These are phyloP conservation scores for Lates calcarifer DNA, from an alignment of 2,113 vertebrate genomes.

Conservation along the genomic window DNA sequence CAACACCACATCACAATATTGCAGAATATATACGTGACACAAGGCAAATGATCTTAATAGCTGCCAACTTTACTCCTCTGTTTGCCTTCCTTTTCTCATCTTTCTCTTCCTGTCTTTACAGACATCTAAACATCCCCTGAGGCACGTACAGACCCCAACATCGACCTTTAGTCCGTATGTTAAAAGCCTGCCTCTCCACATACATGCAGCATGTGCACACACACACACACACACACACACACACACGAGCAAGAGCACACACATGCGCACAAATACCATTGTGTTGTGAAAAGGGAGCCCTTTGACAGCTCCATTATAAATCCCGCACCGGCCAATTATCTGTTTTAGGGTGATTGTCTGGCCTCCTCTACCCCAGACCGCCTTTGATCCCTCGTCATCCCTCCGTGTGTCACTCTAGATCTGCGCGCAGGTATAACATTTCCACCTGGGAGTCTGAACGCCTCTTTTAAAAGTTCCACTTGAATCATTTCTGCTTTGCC, in stretches of 20 bases:
- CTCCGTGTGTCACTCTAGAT: conserved; percentile 66
- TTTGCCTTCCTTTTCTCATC: conserved; percentile 15
- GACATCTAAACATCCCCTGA: conserved; percentile 38
- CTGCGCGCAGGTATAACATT: conserved; percentile 71
- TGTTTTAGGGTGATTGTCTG: conserved; percentile 75
- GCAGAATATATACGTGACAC: not conserved
- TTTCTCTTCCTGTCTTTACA: conserved; percentile 26
- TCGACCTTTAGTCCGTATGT: conserved; percentile 38
- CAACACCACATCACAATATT: not conserved
- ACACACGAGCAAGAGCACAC: conserved; percentile 27
- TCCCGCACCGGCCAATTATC: conserved; percentile 73
- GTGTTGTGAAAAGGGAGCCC: conserved; percentile 60
- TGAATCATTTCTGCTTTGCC: conserved; percentile 70
- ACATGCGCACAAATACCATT: conserved; percentile 52
- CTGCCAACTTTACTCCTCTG: not conserved
- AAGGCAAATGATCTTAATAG: conserved; percentile 1
- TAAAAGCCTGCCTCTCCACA: conserved; percentile 60
- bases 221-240: conserved; percentile 39
- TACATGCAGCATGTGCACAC: conserved; percentile 25
- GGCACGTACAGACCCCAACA: conserved; percentile 27
- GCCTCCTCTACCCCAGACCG: conserved; percentile 42
- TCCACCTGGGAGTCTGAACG: conserved; percentile 69
- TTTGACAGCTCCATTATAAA: conserved; percentile 75
- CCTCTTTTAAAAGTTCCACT: conserved; percentile 74
- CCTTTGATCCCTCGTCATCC: conserved; percentile 75